Evolutionary conservation across 2,888 invertebrate genomes (phyloP).

Genomic region (Andrena praecox): DNA sequence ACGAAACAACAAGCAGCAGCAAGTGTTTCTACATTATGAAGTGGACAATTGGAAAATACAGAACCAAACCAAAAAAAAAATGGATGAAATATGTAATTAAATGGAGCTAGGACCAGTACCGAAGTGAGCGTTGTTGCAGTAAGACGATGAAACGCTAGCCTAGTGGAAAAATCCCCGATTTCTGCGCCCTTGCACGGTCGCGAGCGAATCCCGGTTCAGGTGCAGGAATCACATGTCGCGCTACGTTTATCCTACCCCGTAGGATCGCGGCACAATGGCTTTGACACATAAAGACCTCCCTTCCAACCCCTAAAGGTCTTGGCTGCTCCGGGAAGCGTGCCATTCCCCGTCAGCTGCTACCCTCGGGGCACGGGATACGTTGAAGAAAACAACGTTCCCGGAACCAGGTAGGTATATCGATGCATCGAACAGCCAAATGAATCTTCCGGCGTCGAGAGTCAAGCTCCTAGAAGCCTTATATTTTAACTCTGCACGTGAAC

Average conservation of each 20-base stretch:
- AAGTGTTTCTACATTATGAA: too few relatives aligned
- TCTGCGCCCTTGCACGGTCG: conserved; percentile 46
- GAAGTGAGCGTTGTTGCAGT: not conserved
- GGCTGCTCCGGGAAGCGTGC: conserved; percentile 75
- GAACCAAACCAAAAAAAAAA: not conserved
- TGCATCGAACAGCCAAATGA: conserved; percentile 51
- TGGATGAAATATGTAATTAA: not conserved
- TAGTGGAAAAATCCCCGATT: conserved; percentile 23
- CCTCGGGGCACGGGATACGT: conserved; percentile 58
- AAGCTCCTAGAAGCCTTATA: conserved; percentile 3
- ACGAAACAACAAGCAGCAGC: too few relatives aligned
- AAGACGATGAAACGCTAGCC: not conserved
- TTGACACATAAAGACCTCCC: conserved; percentile 65
- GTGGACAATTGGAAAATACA: not conserved
- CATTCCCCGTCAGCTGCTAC: conserved; percentile 73
- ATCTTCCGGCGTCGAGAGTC: conserved; percentile 37
- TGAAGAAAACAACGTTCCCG: conserved; percentile 59
- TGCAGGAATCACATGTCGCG: conserved; percentile 75
- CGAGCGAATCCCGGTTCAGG: conserved; percentile 63
- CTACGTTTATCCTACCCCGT: conserved; percentile 61
- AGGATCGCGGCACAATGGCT: conserved; percentile 58
- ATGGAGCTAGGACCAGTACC: not conserved
- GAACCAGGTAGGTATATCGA: conserved; percentile 55
- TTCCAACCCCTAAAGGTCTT: conserved; percentile 40
- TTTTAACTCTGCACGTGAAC: not conserved